phyloP scores from a whole-genome alignment of 1,140 invertebrate species.

The Adelges cooleyi region DNA sequence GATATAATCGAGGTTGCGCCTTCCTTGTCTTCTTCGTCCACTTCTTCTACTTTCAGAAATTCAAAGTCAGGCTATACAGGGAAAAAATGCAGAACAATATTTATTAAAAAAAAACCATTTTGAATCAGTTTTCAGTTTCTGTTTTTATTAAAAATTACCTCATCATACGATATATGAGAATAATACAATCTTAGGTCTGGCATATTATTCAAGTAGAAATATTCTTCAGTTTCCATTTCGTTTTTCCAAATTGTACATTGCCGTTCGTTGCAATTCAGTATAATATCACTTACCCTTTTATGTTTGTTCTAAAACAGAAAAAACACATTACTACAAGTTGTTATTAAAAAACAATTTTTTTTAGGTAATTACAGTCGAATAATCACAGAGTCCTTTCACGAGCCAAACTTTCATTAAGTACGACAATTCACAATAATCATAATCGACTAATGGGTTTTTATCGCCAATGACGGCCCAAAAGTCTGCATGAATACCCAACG shows the following conservation, averaged over 20 bases:
- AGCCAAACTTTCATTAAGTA: conserved; percentile 43
- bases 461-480: conserved; percentile 39
- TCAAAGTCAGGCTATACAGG: conserved; percentile 4
- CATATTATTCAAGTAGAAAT: conserved; percentile 13
- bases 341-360: not conserved
- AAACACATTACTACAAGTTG: not conserved
- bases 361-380: conserved; percentile 35
- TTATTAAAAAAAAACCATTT: not conserved
- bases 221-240: conserved; percentile 11
- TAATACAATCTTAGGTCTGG: conserved; percentile 13
- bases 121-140: no score
- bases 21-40: not conserved
- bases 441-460: conserved; percentile 40
- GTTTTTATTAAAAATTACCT: conserved; percentile 10
- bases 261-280: conserved; percentile 11
- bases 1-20: not conserved
- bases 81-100: not conserved
- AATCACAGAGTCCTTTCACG: conserved; percentile 44
- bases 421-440: conserved; percentile 42
- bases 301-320: conserved; percentile 30
- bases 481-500: conserved; percentile 38
- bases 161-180: not conserved
- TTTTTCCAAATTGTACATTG: conserved; percentile 23
- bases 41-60: conserved; percentile 1
- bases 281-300: conserved; percentile 29